Base-by-base conservation (phyloP, 2,797 vertebrate species). In the Tamandua tetradactyla region DNA sequence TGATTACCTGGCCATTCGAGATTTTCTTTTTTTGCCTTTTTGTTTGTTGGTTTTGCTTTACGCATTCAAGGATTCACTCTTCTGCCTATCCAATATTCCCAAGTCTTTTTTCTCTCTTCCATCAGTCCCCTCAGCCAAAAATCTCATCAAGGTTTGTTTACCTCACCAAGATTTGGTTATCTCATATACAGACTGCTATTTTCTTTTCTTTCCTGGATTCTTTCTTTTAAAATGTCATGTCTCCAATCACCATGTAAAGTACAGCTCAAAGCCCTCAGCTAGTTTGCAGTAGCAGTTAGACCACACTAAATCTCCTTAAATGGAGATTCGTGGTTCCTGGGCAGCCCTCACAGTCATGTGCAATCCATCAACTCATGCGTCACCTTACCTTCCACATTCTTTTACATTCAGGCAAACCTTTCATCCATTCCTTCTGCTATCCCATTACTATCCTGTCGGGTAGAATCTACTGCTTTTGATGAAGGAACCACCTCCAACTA, bases 11-110 rank as follows among this genome's bases (percentile, higher is more conserved):
- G 22, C 22, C 23, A 10, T 13, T 40, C 14, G 1, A 20, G 42
- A 5, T 10, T 1, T 10, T 0, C 14, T n/a, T 12, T 37, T 35
- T 8, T 1, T 32, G 35, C 44, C 44, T 47, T 35, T 71, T 11
- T 40, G 1, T 40, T 13, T 30, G 11, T 1, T n/a, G n/a, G n/a
- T 72, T 22, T 22, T 13, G n/a, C 7, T 37, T 5, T 2, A 9
- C 49, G 32, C 5, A 4, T 2, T 64, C 57, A 11, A 5, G n/a
- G 18, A 23, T 35, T 49, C 25, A 4, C 8, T 32, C 30, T 23
- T 66, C 30, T 40, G 57, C 2, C 10, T 9, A 27, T 10, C 0
- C 1, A 5, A 25, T 0, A 0, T 9, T 10, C 17, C 0, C 40
- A 55, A 7, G 35, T 0, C 22, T n/a, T 22, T 22, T n/a, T 20